Evolutionary conservation across 2,888 invertebrate species (phyloP).

Genomic region (Arge pagana): DNA sequence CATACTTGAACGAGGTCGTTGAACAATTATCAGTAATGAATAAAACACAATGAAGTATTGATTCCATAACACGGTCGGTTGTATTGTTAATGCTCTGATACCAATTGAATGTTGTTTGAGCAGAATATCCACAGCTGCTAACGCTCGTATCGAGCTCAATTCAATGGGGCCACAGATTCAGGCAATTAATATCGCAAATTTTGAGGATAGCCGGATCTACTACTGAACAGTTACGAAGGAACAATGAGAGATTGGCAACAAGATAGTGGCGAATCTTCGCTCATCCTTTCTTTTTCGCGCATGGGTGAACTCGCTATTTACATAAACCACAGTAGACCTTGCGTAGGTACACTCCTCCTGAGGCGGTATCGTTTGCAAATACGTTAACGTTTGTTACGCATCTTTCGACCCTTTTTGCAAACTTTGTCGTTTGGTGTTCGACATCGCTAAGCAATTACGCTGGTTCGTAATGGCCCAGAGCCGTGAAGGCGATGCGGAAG

Average conservation of each 20-base stretch:
- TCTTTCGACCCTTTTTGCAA: slow-evolving; percentile 2
- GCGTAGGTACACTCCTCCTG: neutral
- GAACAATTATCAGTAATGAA: slow-evolving; percentile 40
- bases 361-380: neutral
- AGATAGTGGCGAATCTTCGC: slow-evolving; percentile 11
- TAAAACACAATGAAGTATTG: no score
- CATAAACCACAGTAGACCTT: slow-evolving; percentile 11
- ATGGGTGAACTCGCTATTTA: slow-evolving; percentile 6
- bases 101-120: no score
- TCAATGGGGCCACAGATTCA: no score
- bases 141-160: no score
- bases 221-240: slow-evolving; percentile 1
- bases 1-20: slow-evolving; percentile 42
- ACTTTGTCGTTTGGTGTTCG: neutral
- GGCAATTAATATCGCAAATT: no score
- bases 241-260: slow-evolving; percentile 3
- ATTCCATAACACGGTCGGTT: no score
- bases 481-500: slow-evolving; percentile 8
- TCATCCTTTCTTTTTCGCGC: slow-evolving; percentile 2
- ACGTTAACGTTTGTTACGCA: neutral
- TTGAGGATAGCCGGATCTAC: no score
- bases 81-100: no score
- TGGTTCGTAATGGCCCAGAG: slow-evolving; percentile 1
- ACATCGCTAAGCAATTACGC: slow-evolving; percentile 15
- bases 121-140: no score